Conservation (phyloP, 2,113 vertebrate genomes). For the Xiphias gladius region DNA sequence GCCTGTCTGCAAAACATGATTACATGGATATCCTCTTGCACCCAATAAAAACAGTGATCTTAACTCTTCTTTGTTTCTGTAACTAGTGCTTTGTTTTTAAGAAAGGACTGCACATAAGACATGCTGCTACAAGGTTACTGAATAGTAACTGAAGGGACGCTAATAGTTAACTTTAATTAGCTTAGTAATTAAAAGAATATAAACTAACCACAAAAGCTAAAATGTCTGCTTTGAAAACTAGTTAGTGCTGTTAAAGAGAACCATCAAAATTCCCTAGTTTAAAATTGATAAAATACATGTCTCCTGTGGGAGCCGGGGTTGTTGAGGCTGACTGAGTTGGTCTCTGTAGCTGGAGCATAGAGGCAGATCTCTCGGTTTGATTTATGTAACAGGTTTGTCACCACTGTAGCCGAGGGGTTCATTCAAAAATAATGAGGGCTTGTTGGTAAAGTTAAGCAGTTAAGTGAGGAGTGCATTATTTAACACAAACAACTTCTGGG, state of each 20-base stretch:
- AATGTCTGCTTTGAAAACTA: not conserved
- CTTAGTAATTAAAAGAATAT: not conserved
- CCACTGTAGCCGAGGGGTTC: slow-evolving; percentile 46
- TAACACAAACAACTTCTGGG: slow-evolving; percentile 36
- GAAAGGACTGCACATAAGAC: slow-evolving; percentile 1
- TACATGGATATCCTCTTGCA: slow-evolving; percentile 9
- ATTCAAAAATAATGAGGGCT: slow-evolving; percentile 68
- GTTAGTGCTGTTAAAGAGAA: not conserved
- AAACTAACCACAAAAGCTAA: not conserved
- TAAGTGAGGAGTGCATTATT: slow-evolving; percentile 64
- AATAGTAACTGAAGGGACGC: not conserved
- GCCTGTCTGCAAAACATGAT: slow-evolving; percentile 14
- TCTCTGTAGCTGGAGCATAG: slow-evolving; percentile 34
- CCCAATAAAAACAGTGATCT: not conserved
- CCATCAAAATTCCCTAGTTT: not conserved
- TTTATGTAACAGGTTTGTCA: slow-evolving; percentile 42
- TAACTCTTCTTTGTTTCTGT: not conserved
- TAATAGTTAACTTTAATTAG: not conserved
- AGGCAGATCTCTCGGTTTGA: not conserved
- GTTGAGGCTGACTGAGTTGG: not conserved
- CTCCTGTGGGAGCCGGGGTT: not conserved
- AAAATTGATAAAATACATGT: not conserved
- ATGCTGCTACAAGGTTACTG: not conserved
- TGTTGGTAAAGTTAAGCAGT: slow-evolving; percentile 50
- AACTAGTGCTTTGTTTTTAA: not conserved